A percentile compares a stretch with the other conserved stretches of the same genome.
phyloP scores from a whole-genome alignment of 2,797 vertebrate species.

The Potorous gilbertii region DNA sequence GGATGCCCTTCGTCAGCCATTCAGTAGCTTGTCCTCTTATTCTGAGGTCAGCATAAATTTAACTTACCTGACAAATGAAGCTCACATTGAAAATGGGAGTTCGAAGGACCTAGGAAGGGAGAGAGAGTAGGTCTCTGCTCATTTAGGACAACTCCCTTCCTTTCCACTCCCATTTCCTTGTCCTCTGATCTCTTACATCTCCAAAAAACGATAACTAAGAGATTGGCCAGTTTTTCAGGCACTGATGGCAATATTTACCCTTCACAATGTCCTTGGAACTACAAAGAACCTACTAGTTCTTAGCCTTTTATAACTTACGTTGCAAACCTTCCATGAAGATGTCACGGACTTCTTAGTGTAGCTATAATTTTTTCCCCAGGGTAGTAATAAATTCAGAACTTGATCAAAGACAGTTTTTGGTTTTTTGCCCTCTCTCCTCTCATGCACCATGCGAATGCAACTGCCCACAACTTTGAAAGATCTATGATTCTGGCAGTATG shows the following conservation, averaged over 20 bases:
- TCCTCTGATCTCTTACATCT: neutral
- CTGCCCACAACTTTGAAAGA: neutral
- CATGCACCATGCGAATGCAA: neutral
- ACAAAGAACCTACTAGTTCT: neutral
- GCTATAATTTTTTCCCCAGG: neutral
- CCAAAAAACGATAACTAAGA: neutral
- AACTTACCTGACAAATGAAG: neutral
- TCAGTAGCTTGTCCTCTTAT: neutral
- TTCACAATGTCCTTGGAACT: too few species aligned
- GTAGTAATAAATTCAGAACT: neutral
- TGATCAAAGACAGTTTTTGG: neutral
- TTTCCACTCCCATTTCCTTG: neutral
- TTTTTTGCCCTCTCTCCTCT: neutral
- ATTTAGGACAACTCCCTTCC: neutral
- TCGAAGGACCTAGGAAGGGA: neutral
- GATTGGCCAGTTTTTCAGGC: slow-evolving; percentile 27
- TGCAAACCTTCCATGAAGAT: neutral
- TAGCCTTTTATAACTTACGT: neutral
- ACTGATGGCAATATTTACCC: neutral
- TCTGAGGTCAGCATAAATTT: neutral
- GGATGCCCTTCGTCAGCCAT: neutral
- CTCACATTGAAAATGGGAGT: neutral
- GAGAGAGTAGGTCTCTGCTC: neutral
- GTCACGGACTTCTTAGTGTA: neutral
- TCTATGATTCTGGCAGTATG: neutral